Percentiles rank a stretch among this genome's conserved stretches.
Evolutionary conservation across 2,888 invertebrate genomes (phyloP).

Genomic region (Aphelenchoides bicaudatus): DNA sequence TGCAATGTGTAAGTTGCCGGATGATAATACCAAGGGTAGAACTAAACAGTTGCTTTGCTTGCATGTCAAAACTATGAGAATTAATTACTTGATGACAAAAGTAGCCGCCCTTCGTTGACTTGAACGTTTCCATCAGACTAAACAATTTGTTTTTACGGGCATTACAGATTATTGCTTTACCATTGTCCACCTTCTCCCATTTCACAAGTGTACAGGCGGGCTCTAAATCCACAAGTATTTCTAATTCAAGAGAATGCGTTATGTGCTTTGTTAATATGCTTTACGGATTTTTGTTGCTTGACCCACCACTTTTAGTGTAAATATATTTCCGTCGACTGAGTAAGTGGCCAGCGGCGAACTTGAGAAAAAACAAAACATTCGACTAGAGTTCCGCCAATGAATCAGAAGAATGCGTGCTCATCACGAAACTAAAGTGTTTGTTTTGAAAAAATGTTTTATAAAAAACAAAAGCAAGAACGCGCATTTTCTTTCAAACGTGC

Average conservation of each 20-base stretch:
- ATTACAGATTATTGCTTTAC: background rate
- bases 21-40: constrained; percentile 11
- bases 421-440: too few species aligned
- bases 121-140: constrained; percentile 13
- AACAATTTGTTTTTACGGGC: background rate
- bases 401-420: too few species aligned
- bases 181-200: constrained; percentile 11
- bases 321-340: too few species aligned
- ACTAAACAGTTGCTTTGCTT: too few species aligned
- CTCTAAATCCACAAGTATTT: background rate
- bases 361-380: too few species aligned
- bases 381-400: too few species aligned
- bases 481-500: too few species aligned
- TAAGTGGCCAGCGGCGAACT: too few species aligned
- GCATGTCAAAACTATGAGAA: too few species aligned
- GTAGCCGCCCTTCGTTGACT: background rate
- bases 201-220: constrained; percentile 15
- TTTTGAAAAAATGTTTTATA: too few species aligned
- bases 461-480: too few species aligned
- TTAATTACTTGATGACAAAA: constrained; percentile 17
- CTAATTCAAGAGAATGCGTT: background rate
- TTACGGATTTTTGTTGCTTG: background rate
- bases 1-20: constrained; percentile 2
- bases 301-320: too few species aligned
- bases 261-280: background rate